These are phyloP conservation scores for Drosophila buzzatii DNA, from an alignment of 2,888 invertebrate genomes.

Conservation along the genomic window DNA sequence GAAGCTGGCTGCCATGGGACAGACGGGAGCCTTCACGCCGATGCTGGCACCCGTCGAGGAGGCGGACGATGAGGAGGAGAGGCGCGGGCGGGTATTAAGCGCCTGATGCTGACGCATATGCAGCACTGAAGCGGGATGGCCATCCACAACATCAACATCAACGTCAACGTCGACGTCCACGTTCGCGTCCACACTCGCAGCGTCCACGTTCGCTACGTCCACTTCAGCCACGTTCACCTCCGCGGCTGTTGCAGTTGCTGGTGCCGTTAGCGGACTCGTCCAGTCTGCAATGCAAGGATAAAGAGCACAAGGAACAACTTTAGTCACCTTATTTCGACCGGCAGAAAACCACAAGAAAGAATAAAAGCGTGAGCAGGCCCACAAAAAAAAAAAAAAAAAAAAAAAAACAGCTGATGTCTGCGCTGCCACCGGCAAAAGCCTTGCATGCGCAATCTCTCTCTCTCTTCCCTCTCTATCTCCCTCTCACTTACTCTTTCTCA, in stretches of 20 bases:
- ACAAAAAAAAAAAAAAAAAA: slow-evolving; percentile 47
- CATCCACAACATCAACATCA: slow-evolving; percentile 78
- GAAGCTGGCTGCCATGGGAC: slow-evolving; percentile 55
- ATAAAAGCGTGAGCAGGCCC: slow-evolving; percentile 15
- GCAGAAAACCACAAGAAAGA: slow-evolving; percentile 38
- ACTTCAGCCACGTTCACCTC: slow-evolving; percentile 37
- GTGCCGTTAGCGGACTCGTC: slow-evolving; percentile 85
- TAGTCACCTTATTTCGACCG: slow-evolving; percentile 42
- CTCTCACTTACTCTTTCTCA: background rate
- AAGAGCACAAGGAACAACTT: slow-evolving; percentile 28
- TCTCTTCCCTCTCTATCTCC: background rate
- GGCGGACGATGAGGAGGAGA: slow-evolving; percentile 48
- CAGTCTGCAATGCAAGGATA: slow-evolving; percentile 77
- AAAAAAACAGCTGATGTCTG: slow-evolving; percentile 75
- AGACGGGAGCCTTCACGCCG: slow-evolving; percentile 37
- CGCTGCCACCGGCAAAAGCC: slow-evolving; percentile 52
- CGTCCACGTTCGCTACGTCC: slow-evolving; percentile 10
- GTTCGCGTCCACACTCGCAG: slow-evolving; percentile 49
- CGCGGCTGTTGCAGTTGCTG: slow-evolving; percentile 48
- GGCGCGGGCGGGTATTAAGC: slow-evolving; percentile 65
- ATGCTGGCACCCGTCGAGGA: slow-evolving; percentile 24
- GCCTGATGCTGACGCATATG: slow-evolving; percentile 81
- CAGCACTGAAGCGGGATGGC: slow-evolving; percentile 79
- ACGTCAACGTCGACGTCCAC: slow-evolving; percentile 47
- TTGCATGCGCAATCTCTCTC: slow-evolving; percentile 25